Base-by-base conservation (phyloP, 2,888 invertebrate species). In the Tupiocoris notatus region DNA sequence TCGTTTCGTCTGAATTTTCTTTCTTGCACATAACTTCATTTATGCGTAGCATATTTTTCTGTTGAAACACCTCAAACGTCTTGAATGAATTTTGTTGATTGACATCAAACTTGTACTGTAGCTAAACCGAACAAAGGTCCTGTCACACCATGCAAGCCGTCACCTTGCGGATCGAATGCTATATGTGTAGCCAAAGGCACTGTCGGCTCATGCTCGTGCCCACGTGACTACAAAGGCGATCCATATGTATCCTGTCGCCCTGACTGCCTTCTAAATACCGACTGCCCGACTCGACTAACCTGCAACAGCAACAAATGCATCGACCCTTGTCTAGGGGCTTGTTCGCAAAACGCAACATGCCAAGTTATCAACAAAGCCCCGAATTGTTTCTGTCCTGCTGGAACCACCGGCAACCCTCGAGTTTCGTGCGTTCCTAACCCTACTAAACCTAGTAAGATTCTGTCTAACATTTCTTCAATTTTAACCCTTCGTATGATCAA, bases 311-410 rank as follows among this genome's bases (percentile, higher is more conserved):
- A 89, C 82, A 90, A 89, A 83, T 93, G 93, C 77, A 79, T 79
- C 24, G 82, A 83, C 74, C 84, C 84, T 6, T 84, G 84, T 77
- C 79, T 80, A 2, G 83, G 82, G 54, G 81, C 83, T 24, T 85
- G 84, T 80, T 84, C 84, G 16, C 80, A 80, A 1, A 89, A 90
- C 81, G 86, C 91, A 2, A 85, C 88, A 57, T 94, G 94, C 82
- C 88, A 88, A 82, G 91, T 92, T 1, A 88, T 90, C 77, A 91
- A 92, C 82, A 93, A 93, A 82, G 91, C 90, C 82, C 92, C 93
- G 1, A 89, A 92, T 81, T 94, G 94, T 83, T 88, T 88, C 70
- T 93, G 93, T 82, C 86, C 85, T 22, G 81, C 84, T 20, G 86
- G 86, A 62, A 88, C 86, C 80, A 88, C 88, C 18, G 91, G 91